A percentile compares a stretch with the other conserved stretches of the same genome.
These are phyloP conservation scores for Diachasma alloeum DNA, from an alignment of 1,140 invertebrate genomes.

Conservation along the genomic window DNA sequence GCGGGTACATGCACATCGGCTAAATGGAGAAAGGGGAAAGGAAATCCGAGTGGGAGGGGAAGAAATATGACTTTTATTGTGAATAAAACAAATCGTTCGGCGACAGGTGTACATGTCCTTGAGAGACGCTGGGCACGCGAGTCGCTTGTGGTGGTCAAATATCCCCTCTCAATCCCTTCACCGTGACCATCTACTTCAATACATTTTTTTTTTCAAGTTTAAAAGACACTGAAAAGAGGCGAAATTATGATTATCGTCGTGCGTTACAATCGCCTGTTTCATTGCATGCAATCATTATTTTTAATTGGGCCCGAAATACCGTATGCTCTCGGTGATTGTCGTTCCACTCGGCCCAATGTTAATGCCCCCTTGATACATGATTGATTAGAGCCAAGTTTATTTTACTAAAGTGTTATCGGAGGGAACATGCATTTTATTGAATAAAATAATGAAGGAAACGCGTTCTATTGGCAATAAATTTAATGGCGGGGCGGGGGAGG, in stretches of 20 bases:
- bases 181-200: neutral
- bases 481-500: too few relatives aligned
- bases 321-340: neutral
- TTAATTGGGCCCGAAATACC: constrained; percentile 35
- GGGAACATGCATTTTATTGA: neutral
- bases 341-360: neutral
- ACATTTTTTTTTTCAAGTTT: neutral
- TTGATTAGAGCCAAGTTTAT: neutral
- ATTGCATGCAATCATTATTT: constrained; percentile 33
- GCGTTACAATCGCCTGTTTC: neutral
- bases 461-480: too few relatives aligned
- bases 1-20: neutral
- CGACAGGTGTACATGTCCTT: constrained; percentile 7
- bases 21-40: neutral
- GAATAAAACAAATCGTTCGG: neutral
- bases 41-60: neutral
- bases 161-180: neutral
- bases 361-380: neutral
- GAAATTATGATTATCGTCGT: constrained; percentile 12
- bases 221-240: neutral
- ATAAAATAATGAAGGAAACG: too few relatives aligned
- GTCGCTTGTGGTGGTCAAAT: neutral
- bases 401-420: neutral
- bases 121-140: neutral
- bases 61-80: neutral